Base-by-base conservation (phyloP, 1,140 invertebrate genomes). In the Eriocheir sinensis region DNA sequence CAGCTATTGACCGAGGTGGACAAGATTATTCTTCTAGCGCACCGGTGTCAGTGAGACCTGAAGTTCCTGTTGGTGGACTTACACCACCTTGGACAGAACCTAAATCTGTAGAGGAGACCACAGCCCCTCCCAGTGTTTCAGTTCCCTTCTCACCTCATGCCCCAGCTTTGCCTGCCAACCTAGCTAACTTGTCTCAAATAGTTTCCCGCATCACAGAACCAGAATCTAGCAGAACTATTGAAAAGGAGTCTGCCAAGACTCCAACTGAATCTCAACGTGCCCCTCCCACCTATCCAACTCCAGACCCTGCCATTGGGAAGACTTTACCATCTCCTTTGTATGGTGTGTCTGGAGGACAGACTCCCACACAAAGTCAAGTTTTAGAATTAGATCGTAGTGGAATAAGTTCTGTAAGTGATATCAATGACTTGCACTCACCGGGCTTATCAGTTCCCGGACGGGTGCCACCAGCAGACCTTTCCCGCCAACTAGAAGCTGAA, bases 141-240 rank as follows among this genome's bases (percentile, higher is more conserved):
- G 93, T 94, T 44, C 95, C 95, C n/a, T 94, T 91, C 60, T 93
- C 95, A 21, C 94, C 93, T 38, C 94, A 94, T 79, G 72, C 93
- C 34, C 94, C 94, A 41, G 94, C 94, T 44, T 60, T 96, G 89
- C 96, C 97, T 44, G 96, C 97, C 32, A 97, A 97, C 96, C 96
- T 97, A 93, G 96, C 97, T 15, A 97, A 97, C 96, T 96, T 97
- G 79, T 97, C 97, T n/a, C 97, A 97, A 96, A 97, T 97, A 96
- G 96, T 97, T 38, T 97, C 97, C 93, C 96, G 97, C 48, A 97
- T 97, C 96, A 96, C 96, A 30, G 97, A 97, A 95, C 97, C 97
- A 41, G 97, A 97, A 95, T 97, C 96, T 95, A 97, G 96, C 96
- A 92, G 95, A 86, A 48, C 86, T 36, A 60, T 89, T 36, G 92